A percentile compares a stretch with the other conserved stretches of the same genome.
phyloP scores from a whole-genome alignment of 2,888 invertebrate species.

The Cotesia congregata region DNA sequence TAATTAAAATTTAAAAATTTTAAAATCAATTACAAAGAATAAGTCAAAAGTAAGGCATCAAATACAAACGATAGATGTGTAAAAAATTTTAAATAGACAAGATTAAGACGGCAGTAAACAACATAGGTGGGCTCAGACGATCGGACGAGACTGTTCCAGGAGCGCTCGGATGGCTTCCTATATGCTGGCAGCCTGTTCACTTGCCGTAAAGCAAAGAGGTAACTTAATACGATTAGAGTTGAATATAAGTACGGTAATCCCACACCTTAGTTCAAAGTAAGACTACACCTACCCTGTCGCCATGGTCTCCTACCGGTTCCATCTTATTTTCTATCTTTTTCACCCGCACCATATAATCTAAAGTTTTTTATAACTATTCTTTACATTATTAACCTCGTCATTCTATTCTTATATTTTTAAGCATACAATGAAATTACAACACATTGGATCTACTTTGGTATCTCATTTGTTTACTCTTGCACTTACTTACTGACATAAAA shows the following conservation, averaged over 20 bases:
- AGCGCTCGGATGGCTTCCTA: conserved; percentile 70
- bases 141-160: conserved; percentile 63
- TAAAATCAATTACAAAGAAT: too few species aligned
- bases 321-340: conserved; percentile 35
- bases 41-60: conserved; percentile 5
- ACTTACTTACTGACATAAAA: background rate
- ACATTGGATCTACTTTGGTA: background rate
- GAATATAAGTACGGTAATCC: conserved; percentile 70
- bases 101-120: conserved; percentile 40
- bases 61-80: conserved; percentile 34
- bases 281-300: conserved; percentile 64
- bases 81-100: conserved; percentile 31
- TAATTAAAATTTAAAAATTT: background rate
- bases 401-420: background rate
- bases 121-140: conserved; percentile 63
- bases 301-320: conserved; percentile 34
- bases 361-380: background rate
- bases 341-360: conserved; percentile 34
- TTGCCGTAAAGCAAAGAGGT: conserved; percentile 70
- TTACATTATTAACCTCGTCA: background rate
- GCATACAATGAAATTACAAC: background rate
- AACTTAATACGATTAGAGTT: conserved; percentile 68
- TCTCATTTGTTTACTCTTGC: background rate
- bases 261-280: conserved; percentile 68
- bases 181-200: conserved; percentile 70